Evolutionary conservation across 2,888 invertebrate species (phyloP).

Genomic region (Mechanitis messenoides): DNA sequence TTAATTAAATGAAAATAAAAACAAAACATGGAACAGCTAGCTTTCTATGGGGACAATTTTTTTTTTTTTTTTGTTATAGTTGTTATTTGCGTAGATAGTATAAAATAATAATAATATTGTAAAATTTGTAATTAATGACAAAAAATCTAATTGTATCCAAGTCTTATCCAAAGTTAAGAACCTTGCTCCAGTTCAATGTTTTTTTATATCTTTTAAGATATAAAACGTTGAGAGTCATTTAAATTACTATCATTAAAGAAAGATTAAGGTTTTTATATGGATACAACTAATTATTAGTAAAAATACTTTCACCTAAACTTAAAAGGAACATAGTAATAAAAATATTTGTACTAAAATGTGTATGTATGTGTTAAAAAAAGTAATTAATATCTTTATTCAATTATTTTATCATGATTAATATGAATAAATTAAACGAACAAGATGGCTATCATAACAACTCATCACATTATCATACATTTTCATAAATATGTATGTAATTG

Average conservation of each 20-base stretch:
- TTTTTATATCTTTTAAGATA: background rate
- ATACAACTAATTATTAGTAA: conserved; percentile 54
- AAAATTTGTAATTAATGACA: no score
- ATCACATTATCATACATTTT: conserved; percentile 1
- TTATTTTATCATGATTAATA: no score
- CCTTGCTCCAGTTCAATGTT: background rate
- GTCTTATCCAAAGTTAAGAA: background rate
- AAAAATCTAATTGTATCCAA: no score
- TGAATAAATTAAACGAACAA: background rate
- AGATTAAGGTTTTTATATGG: conserved; percentile 55
- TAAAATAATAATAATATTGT: no score
- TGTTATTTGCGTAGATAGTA: no score
- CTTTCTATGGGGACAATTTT: no score
- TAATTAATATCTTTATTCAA: no score
- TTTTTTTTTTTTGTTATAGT: no score
- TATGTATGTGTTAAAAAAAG: no score
- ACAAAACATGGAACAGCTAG: background rate
- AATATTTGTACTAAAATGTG: no score
- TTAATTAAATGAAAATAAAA: conserved; percentile 17
- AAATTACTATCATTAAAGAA: conserved; percentile 55
- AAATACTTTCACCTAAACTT: background rate
- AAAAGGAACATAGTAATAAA: background rate
- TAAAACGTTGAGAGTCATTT: conserved; percentile 49
- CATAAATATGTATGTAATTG: conserved; percentile 2
- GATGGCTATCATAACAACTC: background rate